Base-by-base conservation (phyloP, 64 coral and sea anemone genomes). In the Astreopora myriophthalma region DNA sequence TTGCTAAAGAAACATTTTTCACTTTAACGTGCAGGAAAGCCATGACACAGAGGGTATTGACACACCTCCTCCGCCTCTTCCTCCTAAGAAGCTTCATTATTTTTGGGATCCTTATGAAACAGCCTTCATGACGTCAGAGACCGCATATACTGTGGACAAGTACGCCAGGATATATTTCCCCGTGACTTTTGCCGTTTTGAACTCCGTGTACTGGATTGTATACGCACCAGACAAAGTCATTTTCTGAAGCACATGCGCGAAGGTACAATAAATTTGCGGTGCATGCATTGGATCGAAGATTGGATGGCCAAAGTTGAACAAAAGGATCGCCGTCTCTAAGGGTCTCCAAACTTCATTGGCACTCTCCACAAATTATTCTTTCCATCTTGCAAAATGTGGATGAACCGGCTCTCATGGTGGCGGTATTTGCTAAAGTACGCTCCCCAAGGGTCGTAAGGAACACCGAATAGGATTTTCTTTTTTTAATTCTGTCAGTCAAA, bases 221-320 rank as follows among this genome's bases (percentile, higher is more conserved):
- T 96, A 96, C 71, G 94, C 94, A 75, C 94, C 94, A 0, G 94
- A 96, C 49, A 92, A 91, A 85, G 92, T 96, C 44, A 96, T 96
- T 34, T 96, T 96, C 87, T 96, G 34, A 71, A 22, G 19, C 28
- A 25, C 49, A 8, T 1, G 5, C 16, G 76, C 20, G 48, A 9
- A 31, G 31, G 28, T 1, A 6, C 13, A 13, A 44, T 44, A 0
- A n/a, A n/a, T n/a, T n/a, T n/a, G n/a, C n/a, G n/a, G n/a, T n/a
- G n/a, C n/a, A n/a, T n/a, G n/a, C n/a, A n/a, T n/a, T n/a, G n/a
- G n/a, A n/a, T n/a, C n/a, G n/a, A n/a, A n/a, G 40, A 44, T 44
- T 44, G 40, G 40, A n/a, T 44, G 40, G 6, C 11, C 40, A 44
- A 11, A 44, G 11, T 8, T 0, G 40, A 44, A 44, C 40, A 11